phyloP scores from a whole-genome alignment of 1,140 invertebrate species.

The Pantala flavescens region DNA sequence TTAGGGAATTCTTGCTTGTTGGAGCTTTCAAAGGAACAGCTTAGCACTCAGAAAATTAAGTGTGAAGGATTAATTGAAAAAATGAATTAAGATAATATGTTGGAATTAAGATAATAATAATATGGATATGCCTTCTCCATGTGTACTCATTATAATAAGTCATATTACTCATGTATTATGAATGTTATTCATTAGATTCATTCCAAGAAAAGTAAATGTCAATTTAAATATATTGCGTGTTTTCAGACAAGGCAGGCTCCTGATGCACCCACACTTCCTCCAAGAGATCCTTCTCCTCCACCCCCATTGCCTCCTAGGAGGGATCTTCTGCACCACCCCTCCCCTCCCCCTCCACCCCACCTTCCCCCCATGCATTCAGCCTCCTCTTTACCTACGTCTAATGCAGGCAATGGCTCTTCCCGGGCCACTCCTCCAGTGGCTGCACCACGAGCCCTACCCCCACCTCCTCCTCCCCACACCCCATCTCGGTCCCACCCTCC shows the following conservation, averaged over 20 bases:
- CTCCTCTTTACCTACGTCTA: neutral
- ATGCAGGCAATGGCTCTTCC: neutral
- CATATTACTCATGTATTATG: too few species aligned
- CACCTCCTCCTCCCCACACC: neutral
- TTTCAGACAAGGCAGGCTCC: constrained; percentile 43
- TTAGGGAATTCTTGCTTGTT: too few species aligned
- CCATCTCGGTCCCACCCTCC: neutral
- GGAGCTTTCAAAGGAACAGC: too few species aligned
- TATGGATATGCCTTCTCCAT: too few species aligned
- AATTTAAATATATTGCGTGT: too few species aligned
- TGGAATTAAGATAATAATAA: too few species aligned
- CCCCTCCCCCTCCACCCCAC: neutral
- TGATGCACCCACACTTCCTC: constrained; percentile 47
- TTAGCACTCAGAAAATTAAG: too few species aligned
- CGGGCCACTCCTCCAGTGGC: neutral
- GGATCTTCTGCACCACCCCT: constrained; percentile 25
- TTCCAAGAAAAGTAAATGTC: too few species aligned
- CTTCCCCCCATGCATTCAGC: neutral
- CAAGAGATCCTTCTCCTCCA: constrained; percentile 46
- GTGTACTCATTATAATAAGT: too few species aligned
- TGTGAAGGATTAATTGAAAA: too few species aligned
- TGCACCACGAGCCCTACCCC: neutral
- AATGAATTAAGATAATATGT: too few species aligned
- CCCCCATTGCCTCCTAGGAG: constrained; percentile 49
- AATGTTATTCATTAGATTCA: too few species aligned